These are phyloP conservation scores for Pogonomyrmex californicus DNA, from an alignment of 1,140 invertebrate genomes.

Conservation along the genomic window DNA sequence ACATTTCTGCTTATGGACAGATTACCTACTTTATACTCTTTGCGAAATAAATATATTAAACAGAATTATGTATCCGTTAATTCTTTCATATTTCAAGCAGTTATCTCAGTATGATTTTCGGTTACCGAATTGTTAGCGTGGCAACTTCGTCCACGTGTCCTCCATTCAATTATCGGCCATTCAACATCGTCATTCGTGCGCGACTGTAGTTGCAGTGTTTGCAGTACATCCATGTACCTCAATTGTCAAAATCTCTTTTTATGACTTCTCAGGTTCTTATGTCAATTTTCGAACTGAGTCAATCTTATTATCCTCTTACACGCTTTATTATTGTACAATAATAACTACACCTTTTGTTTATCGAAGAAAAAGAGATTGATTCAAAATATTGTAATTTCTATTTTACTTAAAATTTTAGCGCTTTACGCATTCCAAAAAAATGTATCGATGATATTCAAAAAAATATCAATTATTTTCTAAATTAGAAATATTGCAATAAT, in stretches of 20 bases:
- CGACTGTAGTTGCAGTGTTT: slow-evolving; percentile 35
- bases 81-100: neutral
- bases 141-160: slow-evolving; percentile 76
- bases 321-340: slow-evolving; percentile 27
- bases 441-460: neutral
- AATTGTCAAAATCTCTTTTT: slow-evolving; percentile 35
- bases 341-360: neutral
- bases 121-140: slow-evolving; percentile 71
- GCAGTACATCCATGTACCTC: slow-evolving; percentile 20
- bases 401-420: neutral
- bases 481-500: neutral
- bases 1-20: neutral
- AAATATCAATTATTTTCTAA: neutral
- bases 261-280: slow-evolving; percentile 20
- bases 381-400: neutral
- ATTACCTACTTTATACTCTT: neutral
- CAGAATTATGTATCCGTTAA: neutral
- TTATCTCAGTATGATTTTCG: slow-evolving; percentile 24
- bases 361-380: neutral
- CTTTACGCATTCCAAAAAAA: neutral
- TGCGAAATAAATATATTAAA: neutral
- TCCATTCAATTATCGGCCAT: slow-evolving; percentile 80
- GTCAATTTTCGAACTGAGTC: slow-evolving; percentile 40
- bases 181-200: slow-evolving; percentile 68
- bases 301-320: slow-evolving; percentile 47